Conservation (phyloP, 2,113 vertebrate genomes). For the Alligator mississippiensis region DNA sequence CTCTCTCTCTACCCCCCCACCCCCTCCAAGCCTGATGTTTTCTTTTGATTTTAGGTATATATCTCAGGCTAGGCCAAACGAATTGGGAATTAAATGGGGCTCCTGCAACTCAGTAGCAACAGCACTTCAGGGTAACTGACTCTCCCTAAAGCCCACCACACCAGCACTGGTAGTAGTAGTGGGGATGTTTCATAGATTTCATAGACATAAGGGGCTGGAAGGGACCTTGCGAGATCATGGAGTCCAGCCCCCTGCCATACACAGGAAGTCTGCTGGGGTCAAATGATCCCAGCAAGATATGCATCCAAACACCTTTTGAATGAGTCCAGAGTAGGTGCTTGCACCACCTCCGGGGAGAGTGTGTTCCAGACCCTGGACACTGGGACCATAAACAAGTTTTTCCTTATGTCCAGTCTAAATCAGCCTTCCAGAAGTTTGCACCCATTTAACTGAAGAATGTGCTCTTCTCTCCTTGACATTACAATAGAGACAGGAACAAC, state of each 20-base stretch:
- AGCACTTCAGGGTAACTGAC: neutral
- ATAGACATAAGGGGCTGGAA: too few relatives aligned
- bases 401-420: too few relatives aligned
- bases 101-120: neutral
- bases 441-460: neutral
- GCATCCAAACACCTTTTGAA: too few relatives aligned
- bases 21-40: neutral
- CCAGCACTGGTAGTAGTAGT: neutral
- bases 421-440: too few relatives aligned
- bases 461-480: neutral
- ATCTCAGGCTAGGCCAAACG: neutral
- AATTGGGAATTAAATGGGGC: neutral
- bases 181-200: neutral
- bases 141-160: neutral
- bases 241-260: too few relatives aligned
- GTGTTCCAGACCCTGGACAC: too few relatives aligned
- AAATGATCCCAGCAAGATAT: too few relatives aligned
- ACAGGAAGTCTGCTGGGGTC: too few relatives aligned
- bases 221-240: too few relatives aligned
- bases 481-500: neutral
- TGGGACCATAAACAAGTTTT: too few relatives aligned
- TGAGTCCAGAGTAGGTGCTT: too few relatives aligned
- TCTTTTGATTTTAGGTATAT: constrained; percentile 8
- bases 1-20: neutral
- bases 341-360: too few relatives aligned